These are phyloP conservation scores for Caerostris darwini DNA, from an alignment of 1,140 invertebrate genomes.

Conservation along the genomic window DNA sequence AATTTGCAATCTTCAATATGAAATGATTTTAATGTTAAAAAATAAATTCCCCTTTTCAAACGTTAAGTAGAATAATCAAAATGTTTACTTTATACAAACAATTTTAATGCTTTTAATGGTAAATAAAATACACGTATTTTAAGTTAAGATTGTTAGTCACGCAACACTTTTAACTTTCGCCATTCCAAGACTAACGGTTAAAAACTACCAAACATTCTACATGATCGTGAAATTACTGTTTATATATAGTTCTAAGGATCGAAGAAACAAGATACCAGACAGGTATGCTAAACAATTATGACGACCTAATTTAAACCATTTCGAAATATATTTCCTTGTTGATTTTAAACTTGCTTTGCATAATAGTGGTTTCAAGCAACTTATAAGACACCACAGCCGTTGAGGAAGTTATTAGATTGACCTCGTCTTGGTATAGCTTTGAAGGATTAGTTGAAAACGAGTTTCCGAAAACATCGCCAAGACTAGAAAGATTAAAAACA, in stretches of 20 bases:
- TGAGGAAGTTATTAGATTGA: conserved; percentile 48
- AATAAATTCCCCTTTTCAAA: too few relatives aligned
- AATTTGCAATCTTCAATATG: too few relatives aligned
- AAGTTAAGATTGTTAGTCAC: background rate
- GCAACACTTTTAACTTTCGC: background rate
- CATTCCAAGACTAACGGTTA: conserved; percentile 10
- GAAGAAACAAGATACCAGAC: conserved; percentile 27
- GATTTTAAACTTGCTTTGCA: conserved; percentile 38
- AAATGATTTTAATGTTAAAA: too few relatives aligned
- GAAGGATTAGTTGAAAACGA: conserved; percentile 38
- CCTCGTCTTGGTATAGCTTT: conserved; percentile 31
- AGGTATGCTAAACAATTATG: conserved; percentile 52
- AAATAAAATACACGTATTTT: too few relatives aligned
- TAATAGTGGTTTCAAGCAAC: conserved; percentile 4
- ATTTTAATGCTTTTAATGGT: too few relatives aligned
- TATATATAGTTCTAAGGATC: background rate
- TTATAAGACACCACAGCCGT: background rate
- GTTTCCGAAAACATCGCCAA: conserved; percentile 14
- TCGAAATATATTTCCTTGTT: conserved; percentile 44
- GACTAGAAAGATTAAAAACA: conserved; percentile 4
- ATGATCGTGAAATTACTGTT: conserved; percentile 27
- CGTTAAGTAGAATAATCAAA: too few relatives aligned
- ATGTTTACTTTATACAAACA: too few relatives aligned
- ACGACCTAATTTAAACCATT: conserved; percentile 49
- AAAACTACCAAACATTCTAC: background rate